These are phyloP conservation scores for Caenorhabditis sinica DNA, from an alignment of 2,888 invertebrate species.

Conservation along the genomic window DNA sequence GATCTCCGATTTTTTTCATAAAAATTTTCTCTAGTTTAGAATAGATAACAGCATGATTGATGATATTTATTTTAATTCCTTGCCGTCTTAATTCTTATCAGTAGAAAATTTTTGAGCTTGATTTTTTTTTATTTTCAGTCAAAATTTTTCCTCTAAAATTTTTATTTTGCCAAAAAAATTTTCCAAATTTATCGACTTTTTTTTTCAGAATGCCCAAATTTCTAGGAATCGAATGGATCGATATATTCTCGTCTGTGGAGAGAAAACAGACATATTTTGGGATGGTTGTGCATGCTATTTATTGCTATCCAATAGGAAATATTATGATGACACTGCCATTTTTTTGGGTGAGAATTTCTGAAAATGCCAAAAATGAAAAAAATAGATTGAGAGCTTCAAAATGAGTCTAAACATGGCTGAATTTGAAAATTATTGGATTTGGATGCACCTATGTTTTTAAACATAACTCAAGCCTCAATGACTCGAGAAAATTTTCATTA, in stretches of 20 bases:
- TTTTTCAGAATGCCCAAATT: conserved; percentile 40
- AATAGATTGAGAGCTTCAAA: not conserved
- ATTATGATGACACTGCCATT: conserved; percentile 52
- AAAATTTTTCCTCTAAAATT: not conserved
- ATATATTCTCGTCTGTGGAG: conserved; percentile 47
- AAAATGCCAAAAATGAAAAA: not conserved
- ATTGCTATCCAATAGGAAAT: conserved; percentile 60
- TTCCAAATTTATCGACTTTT: not conserved
- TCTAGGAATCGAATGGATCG: conserved; percentile 60
- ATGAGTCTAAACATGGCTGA: conserved; percentile 7
- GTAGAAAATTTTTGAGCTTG: not conserved
- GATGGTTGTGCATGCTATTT: conserved; percentile 57
- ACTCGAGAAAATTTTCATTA: too few species aligned
- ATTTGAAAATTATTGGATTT: not conserved
- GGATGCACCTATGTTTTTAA: too few species aligned
- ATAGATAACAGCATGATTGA: too few species aligned
- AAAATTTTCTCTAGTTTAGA: too few species aligned
- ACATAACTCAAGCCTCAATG: too few species aligned
- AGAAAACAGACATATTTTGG: conserved; percentile 47
- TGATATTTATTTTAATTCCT: too few species aligned
- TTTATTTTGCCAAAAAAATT: not conserved
- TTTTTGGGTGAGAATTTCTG: conserved; percentile 37
- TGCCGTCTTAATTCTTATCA: not conserved
- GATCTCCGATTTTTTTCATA: too few species aligned
- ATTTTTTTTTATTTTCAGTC: not conserved